Evolutionary conservation across 2,113 vertebrate genomes (phyloP).

Genomic region (Elanus axillaris): DNA sequence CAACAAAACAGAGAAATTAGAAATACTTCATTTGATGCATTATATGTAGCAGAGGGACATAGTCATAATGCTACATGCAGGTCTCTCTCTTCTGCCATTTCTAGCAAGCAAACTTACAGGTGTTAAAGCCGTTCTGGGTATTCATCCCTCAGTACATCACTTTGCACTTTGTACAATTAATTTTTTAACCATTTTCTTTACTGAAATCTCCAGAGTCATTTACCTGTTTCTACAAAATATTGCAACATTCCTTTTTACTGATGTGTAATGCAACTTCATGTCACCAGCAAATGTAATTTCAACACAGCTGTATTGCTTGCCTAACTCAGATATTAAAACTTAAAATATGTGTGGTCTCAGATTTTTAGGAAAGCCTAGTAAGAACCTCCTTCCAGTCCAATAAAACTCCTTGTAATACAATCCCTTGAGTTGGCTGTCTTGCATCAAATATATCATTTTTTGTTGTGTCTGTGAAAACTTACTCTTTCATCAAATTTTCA

Average conservation of each 20-base stretch:
- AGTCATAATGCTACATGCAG: background rate
- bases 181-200: background rate
- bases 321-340: background rate
- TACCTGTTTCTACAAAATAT: background rate
- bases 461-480: background rate
- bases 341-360: background rate
- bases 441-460: background rate
- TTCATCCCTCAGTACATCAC: background rate
- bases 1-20: background rate
- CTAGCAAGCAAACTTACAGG: background rate
- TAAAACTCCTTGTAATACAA: background rate
- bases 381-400: background rate
- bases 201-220: background rate
- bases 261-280: background rate
- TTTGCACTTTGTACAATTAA: background rate
- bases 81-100: background rate
- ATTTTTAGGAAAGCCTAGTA: background rate
- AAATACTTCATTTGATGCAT: background rate
- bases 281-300: background rate
- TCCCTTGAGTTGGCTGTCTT: background rate
- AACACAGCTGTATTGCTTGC: background rate
- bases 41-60: background rate
- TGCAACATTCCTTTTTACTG: background rate
- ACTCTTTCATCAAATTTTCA: background rate
- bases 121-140: background rate